Evolutionary conservation across 2,113 vertebrate species (phyloP), one percentile per base, ranked within the genome.

Genomic region (Engraulis encrasicolus): DNA sequence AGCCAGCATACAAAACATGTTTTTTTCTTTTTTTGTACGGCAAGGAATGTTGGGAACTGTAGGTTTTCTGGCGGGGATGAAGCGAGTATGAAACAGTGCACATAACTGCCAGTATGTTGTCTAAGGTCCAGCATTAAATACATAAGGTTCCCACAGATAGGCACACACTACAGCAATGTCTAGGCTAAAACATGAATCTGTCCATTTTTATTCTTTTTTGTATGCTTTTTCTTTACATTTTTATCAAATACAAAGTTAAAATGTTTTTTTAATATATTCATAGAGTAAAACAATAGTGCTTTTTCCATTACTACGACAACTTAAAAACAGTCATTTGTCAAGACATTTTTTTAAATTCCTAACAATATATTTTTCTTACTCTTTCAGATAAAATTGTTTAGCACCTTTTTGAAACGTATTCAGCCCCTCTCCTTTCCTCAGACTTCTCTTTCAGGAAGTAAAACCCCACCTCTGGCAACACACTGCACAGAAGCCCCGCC

Each of bases 231-330:
- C 81, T 83, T 93, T 94, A 94, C 94, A 95, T 94, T 89, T 91
- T 86, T 93, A 86, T 99, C 97, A 99, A 99, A 97, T 99, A 99
- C 97, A 99, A 99, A 99, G 97, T 98, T 99, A 99, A 99, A 99
- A 99, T 98, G 97, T 96, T 96, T 98, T 98, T 96, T 95, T 95
- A 94, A 95, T 95, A 96, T 97, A 97, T 98, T 97, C 97, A 97
- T 99, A 99, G 97, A 99, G 96, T 97, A 99, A 99, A 98, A 99
- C 98, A 98, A 98, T 97, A 98, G 96, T 97, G 96, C 96, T 96
- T 97, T 96, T 96, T 97, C 94, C 96, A 96, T 96, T 96, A 98
- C 97, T 97, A 97, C 96, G 93, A 98, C 97, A 97, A 97, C 98
- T 96, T 97, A 97, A 98, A 98, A 97, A 97, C 97, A 97, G 96